A percentile compares a stretch with the other conserved stretches of the same genome.
Conservation (phyloP, 2,113 vertebrate species). For the Passer domesticus region DNA sequence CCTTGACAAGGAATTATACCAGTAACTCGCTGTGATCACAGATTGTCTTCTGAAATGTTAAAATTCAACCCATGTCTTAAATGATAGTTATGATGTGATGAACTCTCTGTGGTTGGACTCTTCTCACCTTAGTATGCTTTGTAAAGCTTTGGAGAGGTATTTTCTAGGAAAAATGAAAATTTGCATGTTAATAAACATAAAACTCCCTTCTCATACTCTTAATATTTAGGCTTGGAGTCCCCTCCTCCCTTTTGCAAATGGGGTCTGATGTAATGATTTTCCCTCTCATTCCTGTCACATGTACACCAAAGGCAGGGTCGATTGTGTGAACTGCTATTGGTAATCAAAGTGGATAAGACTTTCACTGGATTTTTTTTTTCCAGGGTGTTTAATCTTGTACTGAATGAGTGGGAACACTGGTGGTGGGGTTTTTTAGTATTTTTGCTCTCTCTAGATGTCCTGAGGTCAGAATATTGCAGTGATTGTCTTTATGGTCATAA, state of each 20-base stretch:
- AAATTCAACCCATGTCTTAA: constrained; percentile 14
- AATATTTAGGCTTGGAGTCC: neutral
- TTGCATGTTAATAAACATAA: neutral
- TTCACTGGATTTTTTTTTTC: neutral
- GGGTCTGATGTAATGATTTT: neutral
- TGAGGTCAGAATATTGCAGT: constrained; percentile 11
- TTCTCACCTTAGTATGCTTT: neutral
- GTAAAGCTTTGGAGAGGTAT: neutral
- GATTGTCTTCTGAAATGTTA: constrained; percentile 35
- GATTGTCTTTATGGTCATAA: constrained; percentile 36
- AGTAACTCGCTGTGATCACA: neutral
- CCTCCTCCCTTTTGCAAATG: neutral
- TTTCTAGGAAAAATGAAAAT: neutral
- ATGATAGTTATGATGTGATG: neutral
- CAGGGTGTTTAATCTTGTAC: neutral
- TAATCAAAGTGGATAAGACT: neutral
- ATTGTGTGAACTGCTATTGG: neutral
- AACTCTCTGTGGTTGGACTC: neutral
- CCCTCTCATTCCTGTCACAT: neutral
- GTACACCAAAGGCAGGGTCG: neutral
- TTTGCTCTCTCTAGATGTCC: neutral
- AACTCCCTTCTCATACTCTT: neutral
- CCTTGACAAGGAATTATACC: constrained; percentile 1
- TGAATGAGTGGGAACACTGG: neutral
- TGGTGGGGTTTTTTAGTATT: neutral